Conservation (phyloP, 2,888 invertebrate genomes). For the Lycocerus yunnanus region DNA sequence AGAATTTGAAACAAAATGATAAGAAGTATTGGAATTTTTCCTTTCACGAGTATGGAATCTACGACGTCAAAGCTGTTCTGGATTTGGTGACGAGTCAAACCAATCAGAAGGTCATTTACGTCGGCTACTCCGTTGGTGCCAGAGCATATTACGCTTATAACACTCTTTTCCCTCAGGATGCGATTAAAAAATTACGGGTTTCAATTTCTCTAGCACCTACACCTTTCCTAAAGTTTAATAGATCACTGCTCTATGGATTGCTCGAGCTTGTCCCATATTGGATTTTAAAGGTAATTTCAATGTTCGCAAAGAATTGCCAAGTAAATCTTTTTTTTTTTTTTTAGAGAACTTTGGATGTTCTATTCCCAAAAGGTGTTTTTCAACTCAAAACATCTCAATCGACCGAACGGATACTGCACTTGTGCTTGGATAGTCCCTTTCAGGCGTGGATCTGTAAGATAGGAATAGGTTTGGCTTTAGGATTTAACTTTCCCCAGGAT, state of each 20-base stretch:
- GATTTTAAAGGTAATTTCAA: neutral
- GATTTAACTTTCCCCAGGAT: neutral
- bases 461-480: neutral
- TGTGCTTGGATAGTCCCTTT: neutral
- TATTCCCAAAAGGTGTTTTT: neutral
- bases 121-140: constrained; percentile 87
- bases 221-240: too few species aligned
- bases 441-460: neutral
- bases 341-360: neutral
- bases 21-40: constrained; percentile 16
- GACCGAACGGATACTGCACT: neutral
- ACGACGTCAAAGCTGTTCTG: constrained; percentile 29
- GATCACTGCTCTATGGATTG: neutral
- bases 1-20: constrained; percentile 40
- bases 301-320: neutral
- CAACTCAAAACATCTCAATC: neutral
- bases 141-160: constrained; percentile 70
- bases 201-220: constrained; percentile 56
- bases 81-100: constrained; percentile 27
- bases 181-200: constrained; percentile 65
- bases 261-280: neutral
- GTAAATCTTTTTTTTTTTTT: neutral
- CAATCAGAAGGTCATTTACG: constrained; percentile 60
- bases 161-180: constrained; percentile 67
- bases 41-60: constrained; percentile 11